Percentiles rank a stretch among this genome's conserved stretches.
phyloP scores from a whole-genome alignment of 1,140 invertebrate species.

The Megalopta genalis region DNA sequence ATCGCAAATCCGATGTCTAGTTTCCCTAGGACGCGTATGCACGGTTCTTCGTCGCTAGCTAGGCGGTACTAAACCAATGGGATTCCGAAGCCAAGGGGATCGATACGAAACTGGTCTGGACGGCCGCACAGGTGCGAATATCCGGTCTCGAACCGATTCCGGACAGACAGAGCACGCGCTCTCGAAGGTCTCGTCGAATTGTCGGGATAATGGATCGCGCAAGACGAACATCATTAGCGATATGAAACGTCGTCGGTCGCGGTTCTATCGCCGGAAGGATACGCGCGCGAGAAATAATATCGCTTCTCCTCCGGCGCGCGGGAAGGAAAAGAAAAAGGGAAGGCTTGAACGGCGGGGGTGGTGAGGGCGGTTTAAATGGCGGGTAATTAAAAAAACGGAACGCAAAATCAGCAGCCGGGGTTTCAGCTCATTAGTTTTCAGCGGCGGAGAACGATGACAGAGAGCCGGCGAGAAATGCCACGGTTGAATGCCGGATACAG shows the following conservation, averaged over 20 bases:
- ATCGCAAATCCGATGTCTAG: neutral
- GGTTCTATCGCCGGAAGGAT: neutral
- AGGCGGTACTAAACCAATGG: neutral
- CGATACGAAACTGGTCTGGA: neutral
- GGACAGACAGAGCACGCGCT: no score
- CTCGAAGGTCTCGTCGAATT: neutral
- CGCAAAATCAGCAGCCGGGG: conserved; percentile 53
- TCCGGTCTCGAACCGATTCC: neutral
- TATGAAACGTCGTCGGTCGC: conserved; percentile 25
- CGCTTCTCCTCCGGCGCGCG: conserved; percentile 3
- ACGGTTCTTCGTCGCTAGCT: neutral
- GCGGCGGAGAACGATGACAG: conserved; percentile 45
- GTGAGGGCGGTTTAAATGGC: conserved; percentile 38
- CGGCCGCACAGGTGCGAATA: neutral
- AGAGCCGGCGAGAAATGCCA: conserved; percentile 37
- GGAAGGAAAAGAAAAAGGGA: neutral
- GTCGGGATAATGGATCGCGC: neutral
- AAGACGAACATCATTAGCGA: conserved; percentile 49
- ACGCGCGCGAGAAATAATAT: conserved; percentile 33
- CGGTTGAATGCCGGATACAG: conserved; percentile 47
- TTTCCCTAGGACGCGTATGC: neutral
- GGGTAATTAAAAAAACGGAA: conserved; percentile 62
- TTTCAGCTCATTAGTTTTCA: conserved; percentile 64
- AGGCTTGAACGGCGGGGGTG: neutral
- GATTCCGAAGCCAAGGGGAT: neutral